Percentiles rank a stretch among this genome's conserved stretches.
Evolutionary conservation across 2,113 vertebrate species (phyloP).

Genomic region (Pitta sordida): DNA sequence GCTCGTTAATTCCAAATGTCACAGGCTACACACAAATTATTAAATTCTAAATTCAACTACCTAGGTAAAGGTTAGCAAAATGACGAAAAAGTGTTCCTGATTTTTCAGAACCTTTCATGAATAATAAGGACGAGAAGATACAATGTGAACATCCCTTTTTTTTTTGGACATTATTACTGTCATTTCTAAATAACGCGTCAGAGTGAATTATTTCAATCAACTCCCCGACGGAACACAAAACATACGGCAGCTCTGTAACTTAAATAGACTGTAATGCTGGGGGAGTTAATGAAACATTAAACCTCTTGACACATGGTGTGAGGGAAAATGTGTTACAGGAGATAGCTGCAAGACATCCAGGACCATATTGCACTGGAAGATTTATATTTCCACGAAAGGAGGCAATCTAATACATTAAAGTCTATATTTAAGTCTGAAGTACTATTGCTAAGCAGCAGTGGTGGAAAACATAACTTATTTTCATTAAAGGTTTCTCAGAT

Average conservation of each 20-base stretch:
- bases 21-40: background rate
- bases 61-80: conserved; percentile 3
- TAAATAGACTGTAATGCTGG: conserved; percentile 48
- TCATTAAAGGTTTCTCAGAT: conserved; percentile 34
- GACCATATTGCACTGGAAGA: conserved; percentile 52
- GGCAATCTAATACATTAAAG: conserved; percentile 45
- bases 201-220: conserved; percentile 54
- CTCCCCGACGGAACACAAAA: conserved; percentile 44
- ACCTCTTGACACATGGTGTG: conserved; percentile 61
- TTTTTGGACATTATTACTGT: conserved; percentile 8
- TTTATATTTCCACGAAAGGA: conserved; percentile 52
- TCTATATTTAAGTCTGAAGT: conserved; percentile 49
- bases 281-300: conserved; percentile 65
- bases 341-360: conserved; percentile 64
- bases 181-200: conserved; percentile 30
- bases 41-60: background rate
- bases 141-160: background rate
- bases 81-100: background rate
- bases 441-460: conserved; percentile 39
- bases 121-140: background rate
- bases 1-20: background rate
- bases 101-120: background rate
- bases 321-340: conserved; percentile 52
- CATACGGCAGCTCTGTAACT: conserved; percentile 54
- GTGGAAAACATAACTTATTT: conserved; percentile 46